Evolutionary conservation across 2,888 invertebrate genomes (phyloP).

Genomic region (Nycteola revayana): DNA sequence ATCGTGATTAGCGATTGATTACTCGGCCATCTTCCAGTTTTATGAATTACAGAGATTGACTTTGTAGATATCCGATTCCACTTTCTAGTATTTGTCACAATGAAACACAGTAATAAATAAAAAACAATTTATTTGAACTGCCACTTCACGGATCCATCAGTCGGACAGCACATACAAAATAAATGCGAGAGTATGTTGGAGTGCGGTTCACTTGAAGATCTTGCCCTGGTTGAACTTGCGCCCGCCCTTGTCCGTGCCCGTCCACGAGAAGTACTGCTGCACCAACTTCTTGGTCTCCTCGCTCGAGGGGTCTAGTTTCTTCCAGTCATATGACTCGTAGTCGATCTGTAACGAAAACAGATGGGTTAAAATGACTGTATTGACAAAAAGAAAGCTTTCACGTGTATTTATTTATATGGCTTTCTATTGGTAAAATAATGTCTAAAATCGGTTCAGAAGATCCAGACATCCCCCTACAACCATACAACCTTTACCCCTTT

Average conservation of each 20-base stretch:
- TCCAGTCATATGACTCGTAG: conserved; percentile 98
- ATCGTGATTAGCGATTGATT: too few relatives aligned
- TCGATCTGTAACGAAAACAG: conserved; percentile 84
- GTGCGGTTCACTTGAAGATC: conserved; percentile 92
- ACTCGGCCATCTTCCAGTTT: too few relatives aligned
- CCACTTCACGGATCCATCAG: conserved; percentile 41
- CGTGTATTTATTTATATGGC: too few relatives aligned
- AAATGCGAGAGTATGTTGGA: conserved; percentile 44
- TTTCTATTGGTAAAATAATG: too few relatives aligned
- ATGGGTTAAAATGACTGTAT: too few relatives aligned
- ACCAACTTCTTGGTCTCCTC: conserved; percentile 93
- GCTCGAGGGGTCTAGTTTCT: conserved; percentile 91
- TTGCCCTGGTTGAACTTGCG: conserved; percentile 99
- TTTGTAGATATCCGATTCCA: too few relatives aligned
- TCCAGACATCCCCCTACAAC: too few relatives aligned
- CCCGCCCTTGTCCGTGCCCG: conserved; percentile 91
- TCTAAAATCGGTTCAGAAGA: too few relatives aligned
- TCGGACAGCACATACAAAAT: conserved; percentile 36
- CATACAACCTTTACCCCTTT: too few relatives aligned
- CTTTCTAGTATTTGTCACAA: too few relatives aligned
- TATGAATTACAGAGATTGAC: too few relatives aligned
- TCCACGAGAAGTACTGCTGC: conserved; percentile 94
- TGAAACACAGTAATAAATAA: conserved; percentile 46
- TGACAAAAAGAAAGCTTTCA: too few relatives aligned
- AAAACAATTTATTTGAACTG: conserved; percentile 60